These are phyloP conservation scores for Trialeurodes vaporariorum DNA, from an alignment of 1,140 invertebrate genomes.

Conservation along the genomic window DNA sequence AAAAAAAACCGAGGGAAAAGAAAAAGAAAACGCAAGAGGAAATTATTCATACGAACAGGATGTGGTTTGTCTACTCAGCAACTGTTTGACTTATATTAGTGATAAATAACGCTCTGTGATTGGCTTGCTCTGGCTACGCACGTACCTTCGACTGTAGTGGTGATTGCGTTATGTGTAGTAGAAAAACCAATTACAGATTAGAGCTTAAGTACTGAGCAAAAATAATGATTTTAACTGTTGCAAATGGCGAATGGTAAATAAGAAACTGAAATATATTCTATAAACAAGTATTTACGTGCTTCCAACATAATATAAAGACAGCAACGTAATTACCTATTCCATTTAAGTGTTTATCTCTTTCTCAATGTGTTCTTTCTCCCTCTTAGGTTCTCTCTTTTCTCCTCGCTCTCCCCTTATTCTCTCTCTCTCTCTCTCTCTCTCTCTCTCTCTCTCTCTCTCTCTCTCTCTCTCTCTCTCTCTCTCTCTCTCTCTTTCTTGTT, in stretches of 20 bases:
- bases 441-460: too few species aligned
- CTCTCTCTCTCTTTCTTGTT: too few species aligned
- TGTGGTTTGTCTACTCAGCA: not conserved
- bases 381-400: too few species aligned
- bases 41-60: not conserved
- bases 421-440: too few species aligned
- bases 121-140: too few species aligned
- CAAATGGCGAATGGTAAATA: not conserved
- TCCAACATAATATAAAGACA: not conserved
- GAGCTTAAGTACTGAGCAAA: not conserved
- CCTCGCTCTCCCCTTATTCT: too few species aligned
- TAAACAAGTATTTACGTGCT: not conserved
- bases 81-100: slow-evolving; percentile 1
- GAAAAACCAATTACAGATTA: slow-evolving; percentile 1
- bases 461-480: too few species aligned
- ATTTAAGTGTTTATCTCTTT: not conserved
- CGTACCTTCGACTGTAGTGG: not conserved
- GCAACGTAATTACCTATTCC: not conserved
- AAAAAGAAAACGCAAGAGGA: not conserved
- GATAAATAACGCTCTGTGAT: not conserved
- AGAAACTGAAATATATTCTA: slow-evolving; percentile 1
- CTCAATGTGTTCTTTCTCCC: not conserved
- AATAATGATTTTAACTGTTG: not conserved
- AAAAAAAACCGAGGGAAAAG: too few species aligned
- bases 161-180: not conserved